Base-by-base conservation (phyloP, 2,888 invertebrate genomes). In the Eristalis pertinax region DNA sequence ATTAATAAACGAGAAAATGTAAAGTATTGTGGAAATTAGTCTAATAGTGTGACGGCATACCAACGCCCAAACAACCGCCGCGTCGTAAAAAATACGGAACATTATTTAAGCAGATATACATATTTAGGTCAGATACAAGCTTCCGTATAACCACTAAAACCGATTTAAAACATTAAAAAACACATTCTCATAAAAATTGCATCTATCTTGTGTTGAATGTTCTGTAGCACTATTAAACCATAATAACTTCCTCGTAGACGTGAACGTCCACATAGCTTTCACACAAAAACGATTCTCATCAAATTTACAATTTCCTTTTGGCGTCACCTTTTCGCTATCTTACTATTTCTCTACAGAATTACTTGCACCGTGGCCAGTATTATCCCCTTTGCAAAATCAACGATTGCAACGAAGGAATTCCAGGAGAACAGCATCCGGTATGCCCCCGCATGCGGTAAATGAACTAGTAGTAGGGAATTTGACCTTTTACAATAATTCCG, bases 301-400 rank as follows among this genome's bases (percentile, higher is more conserved):
- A 78, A 70, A 70, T 70, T 70, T 70, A 70, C 70, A 78, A 78
- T 78, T 78, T 78, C 78, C 78, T 64, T 70, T 70, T 56, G 43
- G 63, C 43, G 62, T 69, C 77, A 69, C 29, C 32, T 69, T 70
- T 35, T 35, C 60, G 29, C 32, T 22, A 38, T 60, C 32, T 35
- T 29, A 65, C 32, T 5, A 62, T 50, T 38, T 58, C 24, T 10
- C 29, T 13, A 11, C 58, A 26, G 65, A 26, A 58, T 65, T 56
- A 62, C 62, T 73, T 73, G 50, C 73, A 73, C 63, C 50, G n/a
- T 62, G 22, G 38, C 35, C 60, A n/a, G 58, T 8, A 43, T 62
- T 60, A 62, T 68, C 38, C 10, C 26, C 76, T 24, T 50, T 50
- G 29, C 58, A 69, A 69, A 58, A 35, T 72, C 60, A 38, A 13